Conservation (phyloP, 2,888 invertebrate genomes). For the Drosophila austrosaltans region DNA sequence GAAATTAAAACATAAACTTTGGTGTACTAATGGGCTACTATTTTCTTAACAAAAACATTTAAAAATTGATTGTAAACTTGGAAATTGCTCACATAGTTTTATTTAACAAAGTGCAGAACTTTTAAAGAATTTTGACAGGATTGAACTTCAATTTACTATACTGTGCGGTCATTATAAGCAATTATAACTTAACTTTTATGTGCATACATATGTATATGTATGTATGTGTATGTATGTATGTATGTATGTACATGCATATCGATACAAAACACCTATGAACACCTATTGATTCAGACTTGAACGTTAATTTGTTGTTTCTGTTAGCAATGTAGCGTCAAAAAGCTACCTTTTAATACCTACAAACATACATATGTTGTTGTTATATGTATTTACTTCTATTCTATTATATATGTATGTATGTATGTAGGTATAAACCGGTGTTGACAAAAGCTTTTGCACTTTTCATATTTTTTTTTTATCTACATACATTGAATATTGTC, state of each 20-base stretch:
- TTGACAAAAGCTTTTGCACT: constrained; percentile 18
- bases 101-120: too few species aligned
- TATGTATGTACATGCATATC: background rate
- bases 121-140: too few species aligned
- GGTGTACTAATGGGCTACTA: too few species aligned
- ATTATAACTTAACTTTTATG: constrained; percentile 5
- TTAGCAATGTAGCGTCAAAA: constrained; percentile 42
- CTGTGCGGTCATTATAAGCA: constrained; percentile 1
- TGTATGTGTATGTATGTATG: background rate
- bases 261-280: constrained; percentile 7
- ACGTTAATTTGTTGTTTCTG: constrained; percentile 44
- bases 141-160: background rate
- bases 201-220: background rate
- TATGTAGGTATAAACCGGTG: constrained; percentile 5
- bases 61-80: too few species aligned
- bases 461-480: background rate
- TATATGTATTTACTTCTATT: constrained; percentile 9
- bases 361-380: background rate
- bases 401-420: background rate
- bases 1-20: too few species aligned
- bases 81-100: too few species aligned
- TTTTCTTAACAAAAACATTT: too few species aligned
- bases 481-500: constrained; percentile 10
- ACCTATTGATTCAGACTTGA: constrained; percentile 18
- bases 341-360: background rate